Percentiles rank a stretch among this genome's conserved stretches.
Evolutionary conservation across 2,113 vertebrate species (phyloP).

Genomic region (Thinocorus orbignyianus): DNA sequence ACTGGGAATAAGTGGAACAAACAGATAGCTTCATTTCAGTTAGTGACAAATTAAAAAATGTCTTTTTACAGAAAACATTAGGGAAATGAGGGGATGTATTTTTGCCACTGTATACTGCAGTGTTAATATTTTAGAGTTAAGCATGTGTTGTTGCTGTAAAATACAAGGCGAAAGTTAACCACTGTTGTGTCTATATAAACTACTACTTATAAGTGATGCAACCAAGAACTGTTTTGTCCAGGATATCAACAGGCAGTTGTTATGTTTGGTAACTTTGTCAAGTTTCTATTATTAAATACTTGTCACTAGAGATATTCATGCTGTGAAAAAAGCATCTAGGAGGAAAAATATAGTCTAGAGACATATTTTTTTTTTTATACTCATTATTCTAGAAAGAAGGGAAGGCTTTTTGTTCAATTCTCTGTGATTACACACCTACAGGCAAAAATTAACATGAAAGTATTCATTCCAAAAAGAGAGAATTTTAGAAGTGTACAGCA

Average conservation of each 20-base stretch:
- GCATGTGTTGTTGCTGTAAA: neutral
- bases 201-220: neutral
- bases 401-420: neutral
- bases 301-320: neutral
- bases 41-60: neutral
- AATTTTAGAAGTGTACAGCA: neutral
- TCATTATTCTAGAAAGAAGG: neutral
- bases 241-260: neutral
- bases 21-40: neutral
- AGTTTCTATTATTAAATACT: neutral
- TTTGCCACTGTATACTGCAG: neutral
- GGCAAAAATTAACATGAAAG: neutral
- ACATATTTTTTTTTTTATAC: neutral
- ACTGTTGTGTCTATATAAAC: neutral
- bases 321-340: neutral
- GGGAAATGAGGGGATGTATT: neutral
- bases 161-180: neutral
- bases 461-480: neutral
- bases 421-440: neutral
- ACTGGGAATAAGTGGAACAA: neutral
- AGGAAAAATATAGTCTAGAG: neutral
- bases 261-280: neutral
- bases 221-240: neutral
- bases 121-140: neutral
- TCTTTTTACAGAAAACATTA: neutral